Percentiles rank a stretch among this genome's conserved stretches.
These are phyloP conservation scores for Ecdyonurus torrentis DNA, from an alignment of 2,888 invertebrate species.

Conservation along the genomic window DNA sequence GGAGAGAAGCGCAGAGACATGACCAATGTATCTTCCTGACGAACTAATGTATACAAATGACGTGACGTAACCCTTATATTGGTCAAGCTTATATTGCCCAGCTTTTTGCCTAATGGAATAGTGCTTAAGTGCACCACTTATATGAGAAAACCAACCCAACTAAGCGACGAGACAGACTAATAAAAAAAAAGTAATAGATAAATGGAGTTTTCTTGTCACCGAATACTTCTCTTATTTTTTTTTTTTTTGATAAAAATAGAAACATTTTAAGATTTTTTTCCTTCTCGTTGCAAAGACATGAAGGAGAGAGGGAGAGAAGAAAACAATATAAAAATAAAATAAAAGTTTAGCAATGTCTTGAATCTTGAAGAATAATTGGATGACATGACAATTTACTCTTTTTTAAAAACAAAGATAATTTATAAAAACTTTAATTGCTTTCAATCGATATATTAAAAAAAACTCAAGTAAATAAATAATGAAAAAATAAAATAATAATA, in stretches of 20 bases:
- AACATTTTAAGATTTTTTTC: neutral
- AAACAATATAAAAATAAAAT: neutral
- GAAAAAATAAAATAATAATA: too few relatives aligned
- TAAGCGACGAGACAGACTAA: slow-evolving; percentile 1
- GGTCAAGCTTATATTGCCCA: neutral
- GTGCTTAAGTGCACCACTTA: neutral
- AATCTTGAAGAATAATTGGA: neutral
- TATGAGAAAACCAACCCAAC: neutral
- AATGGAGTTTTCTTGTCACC: slow-evolving; percentile 3
- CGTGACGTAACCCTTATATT: neutral
- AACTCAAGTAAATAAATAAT: too few relatives aligned
- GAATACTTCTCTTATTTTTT: neutral
- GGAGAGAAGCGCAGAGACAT: neutral
- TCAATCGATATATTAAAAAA: neutral
- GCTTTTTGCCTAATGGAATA: neutral
- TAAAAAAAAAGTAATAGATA: slow-evolving; percentile 3
- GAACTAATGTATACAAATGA: neutral
- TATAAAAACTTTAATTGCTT: neutral
- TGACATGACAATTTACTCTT: neutral
- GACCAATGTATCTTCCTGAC: neutral
- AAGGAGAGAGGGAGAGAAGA: too few relatives aligned
- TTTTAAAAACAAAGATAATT: neutral
- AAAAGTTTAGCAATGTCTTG: neutral
- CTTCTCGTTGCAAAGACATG: neutral
- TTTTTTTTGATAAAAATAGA: neutral